These are phyloP conservation scores for Betta splendens DNA, from an alignment of 2,797 vertebrate genomes.

Conservation along the genomic window DNA sequence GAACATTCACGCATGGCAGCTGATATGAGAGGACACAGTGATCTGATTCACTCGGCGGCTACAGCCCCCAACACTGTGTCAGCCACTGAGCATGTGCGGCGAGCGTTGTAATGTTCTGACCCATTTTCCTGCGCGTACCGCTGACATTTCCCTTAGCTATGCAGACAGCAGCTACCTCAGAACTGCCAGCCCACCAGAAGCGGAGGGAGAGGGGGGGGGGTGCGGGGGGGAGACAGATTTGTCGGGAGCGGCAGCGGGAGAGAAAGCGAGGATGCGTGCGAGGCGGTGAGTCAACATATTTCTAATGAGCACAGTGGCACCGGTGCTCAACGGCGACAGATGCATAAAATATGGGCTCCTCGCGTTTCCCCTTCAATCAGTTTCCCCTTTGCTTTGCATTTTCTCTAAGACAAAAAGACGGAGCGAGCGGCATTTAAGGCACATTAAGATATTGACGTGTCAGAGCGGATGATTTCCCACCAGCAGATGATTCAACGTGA, in stretches of 20 bases:
- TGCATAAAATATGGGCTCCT: conserved; percentile 53
- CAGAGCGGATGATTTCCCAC: conserved; percentile 17
- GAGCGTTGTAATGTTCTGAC: conserved; percentile 72
- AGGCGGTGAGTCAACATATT: conserved; percentile 78
- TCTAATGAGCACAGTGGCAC: conserved; percentile 68
- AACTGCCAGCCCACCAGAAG: conserved; percentile 77
- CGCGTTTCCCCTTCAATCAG: conserved; percentile 35
- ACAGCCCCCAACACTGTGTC: conserved; percentile 48
- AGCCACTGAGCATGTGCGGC: conserved; percentile 72
- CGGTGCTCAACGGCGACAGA: conserved; percentile 35
- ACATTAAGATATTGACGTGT: conserved; percentile 38
- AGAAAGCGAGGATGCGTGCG: conserved; percentile 31
- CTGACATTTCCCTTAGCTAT: conserved; percentile 79
- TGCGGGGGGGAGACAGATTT: conserved; percentile 38
- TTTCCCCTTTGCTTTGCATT: conserved; percentile 36
- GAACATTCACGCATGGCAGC: conserved; percentile 67
- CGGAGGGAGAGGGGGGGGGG: conserved; percentile 35
- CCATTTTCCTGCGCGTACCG: conserved; percentile 72
- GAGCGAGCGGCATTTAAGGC: conserved; percentile 41
- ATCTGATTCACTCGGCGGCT: conserved; percentile 63
- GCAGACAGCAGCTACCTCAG: conserved; percentile 76
- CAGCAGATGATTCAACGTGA: conserved; percentile 46
- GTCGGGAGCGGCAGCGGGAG: conserved; percentile 26
- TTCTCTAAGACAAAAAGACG: conserved; percentile 52
- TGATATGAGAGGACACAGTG: conserved; percentile 62